Percentiles rank a stretch among this genome's conserved stretches.
phyloP scores from a whole-genome alignment of 37 sponge, comb jelly and placozoan species.

The Ianthella basta region DNA sequence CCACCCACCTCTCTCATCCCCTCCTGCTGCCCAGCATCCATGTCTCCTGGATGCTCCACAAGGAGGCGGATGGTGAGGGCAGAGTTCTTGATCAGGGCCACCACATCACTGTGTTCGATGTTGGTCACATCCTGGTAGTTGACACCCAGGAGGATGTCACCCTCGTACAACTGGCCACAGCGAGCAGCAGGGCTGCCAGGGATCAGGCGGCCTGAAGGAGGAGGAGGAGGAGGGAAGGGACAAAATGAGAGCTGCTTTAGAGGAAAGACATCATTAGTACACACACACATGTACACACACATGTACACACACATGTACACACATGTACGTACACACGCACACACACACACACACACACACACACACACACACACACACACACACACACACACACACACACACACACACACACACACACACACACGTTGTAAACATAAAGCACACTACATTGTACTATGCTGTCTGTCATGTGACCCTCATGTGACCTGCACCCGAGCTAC shows the following conservation, averaged over 20 bases:
- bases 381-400: too few species aligned
- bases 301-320: constrained; percentile 14
- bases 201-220: constrained; percentile 80
- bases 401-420: too few species aligned
- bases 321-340: not conserved
- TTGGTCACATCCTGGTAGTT: constrained; percentile 83
- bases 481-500: not conserved
- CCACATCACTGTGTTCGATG: constrained; percentile 88
- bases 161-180: constrained; percentile 68
- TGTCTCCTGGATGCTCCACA: constrained; percentile 66
- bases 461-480: not conserved
- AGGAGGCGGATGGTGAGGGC: constrained; percentile 64
- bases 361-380: not conserved
- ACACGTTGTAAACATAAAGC: too few species aligned
- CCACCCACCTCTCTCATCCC: not conserved
- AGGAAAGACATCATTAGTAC: not conserved
- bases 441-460: not conserved
- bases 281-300: not conserved
- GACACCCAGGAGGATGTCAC: constrained; percentile 88
- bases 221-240: not conserved
- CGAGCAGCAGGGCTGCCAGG: constrained; percentile 86
- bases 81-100: constrained; percentile 84
- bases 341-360: not conserved
- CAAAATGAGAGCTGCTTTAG: not conserved
- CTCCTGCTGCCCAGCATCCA: constrained; percentile 1